Evolutionary conservation across 1,140 invertebrate genomes (phyloP).

Genomic region (Listronotus bonariensis): DNA sequence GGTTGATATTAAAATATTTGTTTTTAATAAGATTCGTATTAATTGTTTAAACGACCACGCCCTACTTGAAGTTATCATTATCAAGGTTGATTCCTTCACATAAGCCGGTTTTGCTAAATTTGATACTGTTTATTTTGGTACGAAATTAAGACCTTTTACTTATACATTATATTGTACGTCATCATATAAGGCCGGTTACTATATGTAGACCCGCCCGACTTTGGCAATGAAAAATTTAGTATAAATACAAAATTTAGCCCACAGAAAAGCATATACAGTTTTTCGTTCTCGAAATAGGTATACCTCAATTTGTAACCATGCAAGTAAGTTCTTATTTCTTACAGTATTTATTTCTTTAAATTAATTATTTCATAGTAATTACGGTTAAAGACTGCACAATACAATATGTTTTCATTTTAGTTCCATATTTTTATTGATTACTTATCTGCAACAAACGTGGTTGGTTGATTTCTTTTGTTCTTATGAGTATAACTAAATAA

Average conservation of each 20-base stretch:
- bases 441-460: no score
- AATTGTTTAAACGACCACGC: slow-evolving; percentile 10
- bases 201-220: not conserved
- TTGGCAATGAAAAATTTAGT: slow-evolving; percentile 16
- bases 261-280: slow-evolving; percentile 22
- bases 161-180: not conserved
- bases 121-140: not conserved
- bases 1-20: not conserved
- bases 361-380: no score
- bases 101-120: not conserved
- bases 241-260: slow-evolving; percentile 15
- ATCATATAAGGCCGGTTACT: slow-evolving; percentile 1
- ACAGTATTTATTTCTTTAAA: no score
- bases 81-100: slow-evolving; percentile 6
- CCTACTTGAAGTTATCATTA: slow-evolving; percentile 6
- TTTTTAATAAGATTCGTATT: not conserved
- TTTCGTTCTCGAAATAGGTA: slow-evolving; percentile 33
- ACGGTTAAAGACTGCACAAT: no score
- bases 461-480: no score
- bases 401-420: no score
- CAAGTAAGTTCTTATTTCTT: slow-evolving; percentile 13
- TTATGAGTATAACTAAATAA: no score
- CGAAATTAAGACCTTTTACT: not conserved
- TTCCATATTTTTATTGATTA: no score
- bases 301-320: slow-evolving; percentile 18